These are phyloP conservation scores for Idaea straminata DNA, from an alignment of 2,888 invertebrate species.

Conservation along the genomic window DNA sequence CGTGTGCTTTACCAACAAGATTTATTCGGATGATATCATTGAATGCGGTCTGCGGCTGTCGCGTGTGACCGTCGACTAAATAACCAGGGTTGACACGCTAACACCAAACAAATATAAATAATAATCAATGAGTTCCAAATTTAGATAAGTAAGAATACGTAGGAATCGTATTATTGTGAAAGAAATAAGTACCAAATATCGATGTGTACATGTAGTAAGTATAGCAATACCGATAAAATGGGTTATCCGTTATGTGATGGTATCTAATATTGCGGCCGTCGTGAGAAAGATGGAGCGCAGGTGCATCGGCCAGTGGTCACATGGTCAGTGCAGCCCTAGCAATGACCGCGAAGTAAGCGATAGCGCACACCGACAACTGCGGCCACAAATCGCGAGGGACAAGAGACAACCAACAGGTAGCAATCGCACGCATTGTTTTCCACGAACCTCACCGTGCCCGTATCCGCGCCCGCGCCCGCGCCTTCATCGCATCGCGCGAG, in stretches of 20 bases:
- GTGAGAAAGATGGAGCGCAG: neutral
- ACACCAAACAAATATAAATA: neutral
- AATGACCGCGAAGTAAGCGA: constrained; percentile 40
- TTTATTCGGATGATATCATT: constrained; percentile 61
- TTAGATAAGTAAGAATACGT: too few species aligned
- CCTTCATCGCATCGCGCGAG: constrained; percentile 36
- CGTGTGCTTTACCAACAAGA: constrained; percentile 64
- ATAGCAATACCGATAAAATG: too few species aligned
- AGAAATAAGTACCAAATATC: too few species aligned
- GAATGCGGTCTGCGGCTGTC: constrained; percentile 26
- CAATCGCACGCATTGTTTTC: constrained; percentile 72
- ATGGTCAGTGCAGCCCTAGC: constrained; percentile 31
- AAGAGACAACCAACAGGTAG: constrained; percentile 64
- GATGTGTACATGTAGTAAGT: too few species aligned
- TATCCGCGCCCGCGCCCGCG: constrained; percentile 28
- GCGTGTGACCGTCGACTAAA: constrained; percentile 37
- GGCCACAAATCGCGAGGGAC: constrained; percentile 61
- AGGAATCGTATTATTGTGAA: too few species aligned
- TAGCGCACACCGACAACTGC: constrained; percentile 45
- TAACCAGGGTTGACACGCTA: constrained; percentile 31
- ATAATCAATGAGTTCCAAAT: too few species aligned
- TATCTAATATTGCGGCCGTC: neutral
- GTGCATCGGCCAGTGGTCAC: neutral
- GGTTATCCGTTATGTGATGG: neutral
- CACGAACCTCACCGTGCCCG: constrained; percentile 46